A percentile compares a stretch with the other conserved stretches of the same genome.
Evolutionary conservation across 2,113 vertebrate species (phyloP).

Genomic region (Eubucco bourcierii): DNA sequence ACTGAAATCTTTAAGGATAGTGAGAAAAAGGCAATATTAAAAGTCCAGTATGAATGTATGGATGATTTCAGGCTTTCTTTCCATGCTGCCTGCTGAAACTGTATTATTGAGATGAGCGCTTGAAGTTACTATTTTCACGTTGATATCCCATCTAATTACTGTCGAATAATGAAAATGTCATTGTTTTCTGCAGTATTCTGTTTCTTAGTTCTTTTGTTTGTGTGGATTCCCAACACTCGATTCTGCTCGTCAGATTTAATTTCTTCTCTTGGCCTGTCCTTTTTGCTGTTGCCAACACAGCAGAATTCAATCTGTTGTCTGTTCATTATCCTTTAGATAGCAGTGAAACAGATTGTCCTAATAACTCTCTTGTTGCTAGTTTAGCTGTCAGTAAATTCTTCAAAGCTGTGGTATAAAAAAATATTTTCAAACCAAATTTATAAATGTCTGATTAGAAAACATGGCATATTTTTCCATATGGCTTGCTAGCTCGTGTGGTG

Average conservation of each 20-base stretch:
- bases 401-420: neutral
- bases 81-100: neutral
- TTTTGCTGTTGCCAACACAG: neutral
- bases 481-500: neutral
- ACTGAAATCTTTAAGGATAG: neutral
- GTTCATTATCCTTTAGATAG: neutral
- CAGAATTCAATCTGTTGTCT: slow-evolving; percentile 9
- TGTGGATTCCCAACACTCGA: neutral
- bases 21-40: neutral
- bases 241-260: neutral
- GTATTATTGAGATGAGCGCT: neutral
- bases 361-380: neutral
- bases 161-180: neutral
- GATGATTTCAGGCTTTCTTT: neutral
- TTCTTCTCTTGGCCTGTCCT: neutral
- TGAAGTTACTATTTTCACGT: neutral
- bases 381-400: slow-evolving; percentile 1
- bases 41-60: fast-evolving
- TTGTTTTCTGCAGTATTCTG: neutral
- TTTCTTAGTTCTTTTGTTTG: neutral
- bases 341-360: neutral
- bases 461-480: neutral
- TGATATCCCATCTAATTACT: neutral
- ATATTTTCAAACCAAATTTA: neutral
- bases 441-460: neutral